Evolutionary conservation across 1,140 invertebrate genomes (phyloP).

Genomic region (Bilobella aurantiaca): DNA sequence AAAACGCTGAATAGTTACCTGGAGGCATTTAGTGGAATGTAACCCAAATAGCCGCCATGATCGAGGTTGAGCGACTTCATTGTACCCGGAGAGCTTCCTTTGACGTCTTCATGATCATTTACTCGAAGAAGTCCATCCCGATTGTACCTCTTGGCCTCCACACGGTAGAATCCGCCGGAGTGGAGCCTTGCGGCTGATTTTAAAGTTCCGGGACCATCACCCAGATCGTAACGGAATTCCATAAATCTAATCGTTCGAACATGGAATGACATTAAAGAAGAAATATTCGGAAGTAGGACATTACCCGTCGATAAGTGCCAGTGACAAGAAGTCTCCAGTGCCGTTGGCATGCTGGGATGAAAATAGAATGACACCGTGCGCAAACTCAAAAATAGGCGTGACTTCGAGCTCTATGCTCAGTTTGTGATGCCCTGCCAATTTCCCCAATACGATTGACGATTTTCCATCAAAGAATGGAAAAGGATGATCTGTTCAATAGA

Average conservation of each 20-base stretch:
- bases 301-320: constrained; percentile 70
- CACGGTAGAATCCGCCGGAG: constrained; percentile 63
- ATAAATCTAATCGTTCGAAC: constrained; percentile 42
- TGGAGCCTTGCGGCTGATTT: constrained; percentile 61
- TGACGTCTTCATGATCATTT: constrained; percentile 65
- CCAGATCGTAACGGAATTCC: constrained; percentile 68
- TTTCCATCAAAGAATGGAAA: constrained; percentile 60
- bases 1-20: constrained; percentile 45
- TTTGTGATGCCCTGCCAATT: constrained; percentile 70
- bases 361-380: constrained; percentile 73
- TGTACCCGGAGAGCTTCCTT: constrained; percentile 64
- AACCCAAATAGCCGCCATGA: constrained; percentile 72
- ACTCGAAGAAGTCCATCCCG: constrained; percentile 72
- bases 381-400: constrained; percentile 58
- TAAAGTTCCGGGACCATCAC: constrained; percentile 68
- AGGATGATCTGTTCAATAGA: constrained; percentile 56
- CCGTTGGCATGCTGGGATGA: constrained; percentile 76
- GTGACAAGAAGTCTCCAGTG: constrained; percentile 76
- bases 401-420: constrained; percentile 81
- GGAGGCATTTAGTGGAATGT: constrained; percentile 60
- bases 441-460: constrained; percentile 58
- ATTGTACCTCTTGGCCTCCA: constrained; percentile 71
- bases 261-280: constrained; percentile 8
- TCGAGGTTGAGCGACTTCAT: constrained; percentile 70
- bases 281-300: constrained; percentile 36